Evolutionary conservation across 2,113 vertebrate species (phyloP), one percentile per base, ranked within the genome.

Genomic region (Mobula birostris): DNA sequence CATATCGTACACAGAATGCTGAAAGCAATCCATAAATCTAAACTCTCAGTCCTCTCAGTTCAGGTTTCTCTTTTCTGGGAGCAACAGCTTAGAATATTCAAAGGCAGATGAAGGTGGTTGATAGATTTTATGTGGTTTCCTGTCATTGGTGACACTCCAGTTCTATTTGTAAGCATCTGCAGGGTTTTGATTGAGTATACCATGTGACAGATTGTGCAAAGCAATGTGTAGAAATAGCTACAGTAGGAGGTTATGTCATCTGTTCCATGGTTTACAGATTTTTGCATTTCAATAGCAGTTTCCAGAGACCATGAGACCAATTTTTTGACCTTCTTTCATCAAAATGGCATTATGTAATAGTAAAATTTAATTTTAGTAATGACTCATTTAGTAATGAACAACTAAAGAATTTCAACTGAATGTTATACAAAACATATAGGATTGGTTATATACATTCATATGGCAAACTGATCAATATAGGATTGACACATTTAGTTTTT

Each of bases 101-200:
- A 61, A 32, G n/a, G 21, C 63, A 29, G 85, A 32, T 90, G 66
- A 85, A 58, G 4, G 29, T 19, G 29, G 5, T 32, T 88, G 58
- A 12, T 63, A 61, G 83, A 14, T 88, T 61, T 63, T 24, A 58
- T 24, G 21, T 85, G 21, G 48, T 87, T 48, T 12, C 58, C 56
- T 40, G 29, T 7, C 21, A 6, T 29, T 36, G 12, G 36, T 36
- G 2, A 9, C 9, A 32, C 40, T 29, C 27, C 61, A 90, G 11
- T 90, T 90, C 61, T 90, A 90, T 90, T 90, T 66, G 29, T n/a
- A 90, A 15, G 63, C 61, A 66, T 90, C 85, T 90, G 85, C 32
- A 14, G 15, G 29, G 32, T 66, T 90, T 90, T 90, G 85, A 29
- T 32, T 66, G 29, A 19, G 29, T 19, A 15, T 19, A 3, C 14